Evolutionary conservation across 2,888 invertebrate species (phyloP), one percentile per base, ranked within the genome.

Genomic region (Pandemis corylana): DNA sequence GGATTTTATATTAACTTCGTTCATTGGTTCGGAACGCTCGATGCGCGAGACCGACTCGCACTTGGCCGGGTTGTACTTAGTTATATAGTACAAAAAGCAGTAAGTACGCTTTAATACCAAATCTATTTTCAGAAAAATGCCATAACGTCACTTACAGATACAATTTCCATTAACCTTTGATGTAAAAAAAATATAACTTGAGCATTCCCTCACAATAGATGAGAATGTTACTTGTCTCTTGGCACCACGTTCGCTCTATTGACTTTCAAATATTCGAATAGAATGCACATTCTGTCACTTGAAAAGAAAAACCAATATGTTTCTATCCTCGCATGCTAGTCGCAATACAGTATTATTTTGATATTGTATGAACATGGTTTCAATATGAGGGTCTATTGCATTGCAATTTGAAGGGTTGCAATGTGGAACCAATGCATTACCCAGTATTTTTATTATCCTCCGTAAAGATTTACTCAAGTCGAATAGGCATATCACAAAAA

Each of bases 291-390:
- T 56, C 70, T 70, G 74, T 74, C 74, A 70, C 51, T 74, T 74
- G 12, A 70, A 70, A 74, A 74, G 69, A 70, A 74, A 70, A 70
- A 74, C 66, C 74, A 74, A 74, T 73, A 74, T 70, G 70, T 74
- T 74, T 62, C 70, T 61, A 69, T 74, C 66, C 61, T 70, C 59
- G 36, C 66, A 51, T 61, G 9, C 42, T 59, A 36, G 68, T 59
- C 56, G 56, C 59, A 44, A 46, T 62, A 53, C 63, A 46, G 69
- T 65, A 73, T 68, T 73, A 68, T 68, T 61, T 61, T 66, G 70
- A 70, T 74, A 74, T 74, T 70, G 65, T 41, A 36, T 69, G 41
- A 68, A 67, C 56, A 66, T 46, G 59, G 42, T 67, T 71, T 61
- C 72, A 66, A 66, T 66, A 67, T 49, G 42, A 20, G 51, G 15